Evolutionary conservation across 2,888 invertebrate genomes (phyloP), one percentile per base, ranked within the genome.

Genomic region (Prenolepis imparis): DNA sequence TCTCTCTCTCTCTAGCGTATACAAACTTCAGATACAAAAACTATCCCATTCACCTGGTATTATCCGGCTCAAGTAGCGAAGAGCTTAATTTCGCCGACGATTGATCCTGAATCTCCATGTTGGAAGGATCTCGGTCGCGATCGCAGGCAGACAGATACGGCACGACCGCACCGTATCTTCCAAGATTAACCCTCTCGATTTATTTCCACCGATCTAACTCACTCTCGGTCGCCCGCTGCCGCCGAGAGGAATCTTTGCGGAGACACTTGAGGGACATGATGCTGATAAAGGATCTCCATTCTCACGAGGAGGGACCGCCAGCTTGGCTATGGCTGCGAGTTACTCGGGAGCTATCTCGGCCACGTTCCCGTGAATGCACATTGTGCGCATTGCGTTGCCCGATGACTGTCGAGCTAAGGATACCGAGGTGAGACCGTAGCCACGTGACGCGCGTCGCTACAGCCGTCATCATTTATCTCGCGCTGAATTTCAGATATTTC

Each of bases 101-200:
- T 57, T 72, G 48, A 83, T 63, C 83, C 39, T 9, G 74, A 83
- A 84, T 73, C 64, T 75, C 44, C 55, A 66, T 12, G 28, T 44
- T 39, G 15, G n/a, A 12, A 8, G 21, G 59, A 84, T 44, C 55
- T 8, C 59, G 11, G 12, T 28, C 18, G 39, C 41, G 78, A 68
- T 41, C 66, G 52, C 52, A 32, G 41, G 48, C 48, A 52, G 48
- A 52, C 48, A 52, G 48, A 52, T 52, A 52, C 36, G n/a, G 59
- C 61, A 44, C 48, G 48, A 52, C 41, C 41, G 24, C 48, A 32
- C 41, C 32, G 39, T 57, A 32, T 68, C 41, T 57, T 64, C 39
- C 18, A 41, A 83, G 84, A 87, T 88, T 84, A 89, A 87, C 84
- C 82, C 68, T 73, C 77, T 82, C 67, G 77, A 81, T 68, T 86